phyloP scores from a whole-genome alignment of 2,797 vertebrate species.

The Denticeps clupeoides region DNA sequence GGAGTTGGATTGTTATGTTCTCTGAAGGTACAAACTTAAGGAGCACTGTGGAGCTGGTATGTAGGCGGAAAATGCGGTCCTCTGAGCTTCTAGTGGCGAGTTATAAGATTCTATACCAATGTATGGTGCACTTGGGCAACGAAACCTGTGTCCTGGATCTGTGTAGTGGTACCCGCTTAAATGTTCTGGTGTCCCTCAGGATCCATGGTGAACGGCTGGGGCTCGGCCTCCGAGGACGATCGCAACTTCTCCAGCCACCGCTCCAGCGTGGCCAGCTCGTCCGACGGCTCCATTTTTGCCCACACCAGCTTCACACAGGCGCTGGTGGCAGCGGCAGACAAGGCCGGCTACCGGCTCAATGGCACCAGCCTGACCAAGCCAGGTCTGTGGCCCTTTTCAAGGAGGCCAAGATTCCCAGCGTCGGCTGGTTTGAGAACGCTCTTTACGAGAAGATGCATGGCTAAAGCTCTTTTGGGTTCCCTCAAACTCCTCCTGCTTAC shows the following conservation, averaged over 20 bases:
- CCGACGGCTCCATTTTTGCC: slow-evolving; percentile 92
- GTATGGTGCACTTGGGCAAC: too few relatives aligned
- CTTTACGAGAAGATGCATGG: too few relatives aligned
- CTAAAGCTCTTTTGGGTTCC: too few relatives aligned
- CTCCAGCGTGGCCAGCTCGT: slow-evolving; percentile 92
- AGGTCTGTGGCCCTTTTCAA: slow-evolving; percentile 69
- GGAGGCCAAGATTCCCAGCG: not conserved
- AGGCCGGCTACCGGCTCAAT: slow-evolving; percentile 89
- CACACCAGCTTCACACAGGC: slow-evolving; percentile 92
- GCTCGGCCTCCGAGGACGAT: slow-evolving; percentile 90
- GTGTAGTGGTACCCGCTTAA: not conserved
- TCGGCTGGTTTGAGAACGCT: too few relatives aligned
- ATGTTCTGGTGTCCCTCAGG: slow-evolving; percentile 62
- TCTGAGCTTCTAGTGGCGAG: too few relatives aligned
- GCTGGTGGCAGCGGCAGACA: slow-evolving; percentile 90
- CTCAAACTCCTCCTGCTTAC: too few relatives aligned
- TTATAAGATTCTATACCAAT: too few relatives aligned
- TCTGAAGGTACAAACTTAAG: too few relatives aligned
- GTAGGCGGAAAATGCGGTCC: too few relatives aligned
- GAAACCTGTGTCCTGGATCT: too few relatives aligned
- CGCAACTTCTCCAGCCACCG: slow-evolving; percentile 91
- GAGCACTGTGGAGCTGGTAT: too few relatives aligned
- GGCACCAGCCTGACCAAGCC: slow-evolving; percentile 91
- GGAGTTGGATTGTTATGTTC: not conserved
- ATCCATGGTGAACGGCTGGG: slow-evolving; percentile 99